These are phyloP conservation scores for Chaetophractus vellerosus DNA, from an alignment of 2,797 vertebrate species.

Conservation along the genomic window DNA sequence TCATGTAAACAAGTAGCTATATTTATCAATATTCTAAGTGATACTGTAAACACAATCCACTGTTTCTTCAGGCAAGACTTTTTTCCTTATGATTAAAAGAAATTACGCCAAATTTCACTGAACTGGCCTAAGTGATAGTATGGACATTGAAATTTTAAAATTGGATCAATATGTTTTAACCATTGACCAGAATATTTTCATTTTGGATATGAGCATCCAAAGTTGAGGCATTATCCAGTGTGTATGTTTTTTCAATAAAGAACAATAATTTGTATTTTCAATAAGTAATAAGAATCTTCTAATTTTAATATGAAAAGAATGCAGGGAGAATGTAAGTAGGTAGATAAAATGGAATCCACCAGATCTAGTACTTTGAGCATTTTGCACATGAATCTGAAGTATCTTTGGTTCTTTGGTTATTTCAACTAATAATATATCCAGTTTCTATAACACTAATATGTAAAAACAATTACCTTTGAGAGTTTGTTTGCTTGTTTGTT, in stretches of 20 bases:
- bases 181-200: background rate
- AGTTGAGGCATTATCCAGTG: background rate
- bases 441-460: background rate
- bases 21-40: background rate
- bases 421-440: background rate
- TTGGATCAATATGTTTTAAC: background rate
- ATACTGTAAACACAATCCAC: background rate
- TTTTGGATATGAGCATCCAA: background rate
- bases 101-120: constrained; percentile 7
- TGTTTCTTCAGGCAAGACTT: background rate
- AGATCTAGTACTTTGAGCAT: background rate
- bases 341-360: background rate
- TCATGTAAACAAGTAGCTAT: background rate
- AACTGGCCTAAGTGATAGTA: background rate
- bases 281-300: constrained; percentile 13
- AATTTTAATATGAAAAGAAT: constrained; percentile 57
- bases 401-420: background rate
- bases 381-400: background rate
- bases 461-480: constrained; percentile 30
- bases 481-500: background rate
- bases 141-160: background rate
- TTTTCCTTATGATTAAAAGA: background rate
- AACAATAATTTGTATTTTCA: background rate
- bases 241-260: constrained; percentile 2
- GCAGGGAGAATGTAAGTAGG: background rate